phyloP scores from a whole-genome alignment of 2,797 vertebrate genomes.

The Diglossa cyanea region DNA sequence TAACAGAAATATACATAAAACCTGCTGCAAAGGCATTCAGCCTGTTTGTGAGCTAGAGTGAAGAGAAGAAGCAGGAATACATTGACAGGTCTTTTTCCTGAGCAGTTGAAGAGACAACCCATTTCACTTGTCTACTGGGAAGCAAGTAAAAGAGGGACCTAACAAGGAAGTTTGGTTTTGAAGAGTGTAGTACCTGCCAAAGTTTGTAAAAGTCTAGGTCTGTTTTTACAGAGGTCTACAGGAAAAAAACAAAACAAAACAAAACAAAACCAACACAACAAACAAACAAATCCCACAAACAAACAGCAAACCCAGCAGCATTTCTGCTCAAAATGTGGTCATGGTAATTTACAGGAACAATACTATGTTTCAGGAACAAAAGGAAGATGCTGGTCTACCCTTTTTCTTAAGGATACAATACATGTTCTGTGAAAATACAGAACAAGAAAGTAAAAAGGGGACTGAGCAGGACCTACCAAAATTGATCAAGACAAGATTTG shows the following conservation, averaged over 20 bases:
- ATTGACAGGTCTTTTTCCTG: neutral
- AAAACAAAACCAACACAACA: neutral
- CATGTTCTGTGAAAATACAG: constrained; percentile 10
- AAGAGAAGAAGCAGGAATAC: neutral
- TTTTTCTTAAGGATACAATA: constrained; percentile 15
- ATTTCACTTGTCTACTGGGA: neutral
- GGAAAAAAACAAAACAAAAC: neutral
- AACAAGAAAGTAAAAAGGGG: constrained; percentile 22
- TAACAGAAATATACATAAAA: neutral
- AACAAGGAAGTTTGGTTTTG: neutral
- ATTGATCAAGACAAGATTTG: neutral
- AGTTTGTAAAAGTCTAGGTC: neutral
- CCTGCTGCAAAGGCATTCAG: neutral
- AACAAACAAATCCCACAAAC: neutral
- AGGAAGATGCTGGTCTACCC: neutral
- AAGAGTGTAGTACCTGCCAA: neutral
- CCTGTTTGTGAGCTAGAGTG: neutral
- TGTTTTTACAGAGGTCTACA: neutral
- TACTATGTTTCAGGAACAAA: neutral
- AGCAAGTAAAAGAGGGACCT: neutral
- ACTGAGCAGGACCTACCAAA: constrained; percentile 3
- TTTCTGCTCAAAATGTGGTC: neutral
- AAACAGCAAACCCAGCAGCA: neutral
- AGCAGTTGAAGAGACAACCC: neutral
- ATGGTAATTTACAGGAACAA: neutral